Evolutionary conservation across 1,140 invertebrate species (phyloP).

Genomic region (Eriocheir sinensis): DNA sequence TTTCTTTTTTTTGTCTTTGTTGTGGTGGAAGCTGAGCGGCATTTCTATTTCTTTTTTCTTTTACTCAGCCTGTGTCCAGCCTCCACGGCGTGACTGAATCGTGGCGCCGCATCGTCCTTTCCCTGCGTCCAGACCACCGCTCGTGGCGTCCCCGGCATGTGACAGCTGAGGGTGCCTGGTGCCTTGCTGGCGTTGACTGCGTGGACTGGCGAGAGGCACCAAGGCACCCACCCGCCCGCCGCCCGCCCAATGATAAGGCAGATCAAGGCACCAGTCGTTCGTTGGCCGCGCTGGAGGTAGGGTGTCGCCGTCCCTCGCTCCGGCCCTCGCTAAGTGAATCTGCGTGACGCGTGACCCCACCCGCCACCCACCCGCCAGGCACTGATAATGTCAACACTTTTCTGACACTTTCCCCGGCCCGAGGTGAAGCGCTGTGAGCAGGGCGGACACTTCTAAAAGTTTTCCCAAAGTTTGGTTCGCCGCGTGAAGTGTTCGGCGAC

Average conservation of each 20-base stretch:
- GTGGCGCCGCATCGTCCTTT: background rate
- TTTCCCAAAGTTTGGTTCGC: background rate
- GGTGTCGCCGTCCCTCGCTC: background rate
- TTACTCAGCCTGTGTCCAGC: background rate
- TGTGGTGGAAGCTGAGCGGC: background rate
- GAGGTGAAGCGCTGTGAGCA: background rate
- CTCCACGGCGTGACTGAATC: background rate
- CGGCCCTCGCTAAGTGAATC: background rate
- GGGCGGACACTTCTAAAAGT: background rate
- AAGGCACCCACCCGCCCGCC: background rate
- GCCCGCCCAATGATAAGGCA: background rate
- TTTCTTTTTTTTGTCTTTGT: background rate
- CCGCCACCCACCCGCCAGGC: background rate
- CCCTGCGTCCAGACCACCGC: background rate
- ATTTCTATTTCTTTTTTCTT: conserved; percentile 1
- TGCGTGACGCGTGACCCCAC: background rate
- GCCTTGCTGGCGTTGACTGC: conserved; percentile 17
- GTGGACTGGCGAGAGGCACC: no score
- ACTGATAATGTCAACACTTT: background rate
- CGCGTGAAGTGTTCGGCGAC: background rate
- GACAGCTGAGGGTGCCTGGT: background rate
- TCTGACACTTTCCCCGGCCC: background rate
- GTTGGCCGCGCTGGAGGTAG: background rate
- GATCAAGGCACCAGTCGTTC: background rate
- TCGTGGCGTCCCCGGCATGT: background rate